Base-by-base conservation (phyloP, 2,888 invertebrate species). In the Orgyia antiqua region DNA sequence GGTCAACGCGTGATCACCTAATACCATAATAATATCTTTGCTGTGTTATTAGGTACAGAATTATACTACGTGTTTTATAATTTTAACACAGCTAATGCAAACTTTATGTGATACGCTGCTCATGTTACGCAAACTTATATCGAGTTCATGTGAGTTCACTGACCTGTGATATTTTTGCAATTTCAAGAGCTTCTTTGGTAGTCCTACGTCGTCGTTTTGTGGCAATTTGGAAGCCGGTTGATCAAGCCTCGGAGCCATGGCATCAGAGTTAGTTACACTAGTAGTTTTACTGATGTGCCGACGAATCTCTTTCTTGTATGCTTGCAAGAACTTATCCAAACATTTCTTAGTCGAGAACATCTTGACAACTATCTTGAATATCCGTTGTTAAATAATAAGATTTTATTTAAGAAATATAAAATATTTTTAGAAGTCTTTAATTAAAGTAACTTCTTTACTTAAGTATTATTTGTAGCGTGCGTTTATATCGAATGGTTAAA, bases 221-320 rank as follows among this genome's bases (percentile, higher is more conserved):
- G 64, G 66, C 8, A 64, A 51, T 42, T 73, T 76, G 31, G 60
- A 57, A 8, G 63, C 54, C 8, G 70, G 53, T 45, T 80, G 83
- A 40, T 87, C 86, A 28, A 87, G 69, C 31, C 87, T 75, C 0
- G 87, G 82, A 8, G 80, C 79, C 76, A 89, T 88, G 11, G 88
- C 87, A 57, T 89, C 89, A 29, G 89, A 89, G 60, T 89, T 89
- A 8, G 89, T 87, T 26, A 87, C 87, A 58, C 88, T 88, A 10
- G 88, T 87, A 0, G 89, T 89, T 69, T 89, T 90, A 68, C 89
- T 89, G 46, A 90, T 90, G 39, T 84, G 79, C 40, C 87, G 72
- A 51, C 82, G 75, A 30, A 86, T 57, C 51, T 86, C 86, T 52
- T 78, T 76, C 55, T 72, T 79, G 59, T 82, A 84, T 27, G 72